A percentile compares a stretch with the other conserved stretches of the same genome.
Conservation (phyloP, 2,113 vertebrate species). For the Lates calcarifer region DNA sequence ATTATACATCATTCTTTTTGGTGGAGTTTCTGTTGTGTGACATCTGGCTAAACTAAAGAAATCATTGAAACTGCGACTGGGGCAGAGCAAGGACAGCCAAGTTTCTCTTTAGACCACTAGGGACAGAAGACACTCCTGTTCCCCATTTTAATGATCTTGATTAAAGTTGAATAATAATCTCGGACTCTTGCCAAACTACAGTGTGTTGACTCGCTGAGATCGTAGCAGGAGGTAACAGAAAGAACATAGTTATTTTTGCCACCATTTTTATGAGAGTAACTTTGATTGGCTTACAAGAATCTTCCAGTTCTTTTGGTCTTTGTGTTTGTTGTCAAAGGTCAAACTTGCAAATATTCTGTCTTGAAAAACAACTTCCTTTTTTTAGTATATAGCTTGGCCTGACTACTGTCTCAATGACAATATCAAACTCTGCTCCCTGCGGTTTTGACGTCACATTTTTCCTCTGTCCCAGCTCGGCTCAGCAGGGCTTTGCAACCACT, state of each 20-base stretch:
- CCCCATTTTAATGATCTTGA: slow-evolving; percentile 21
- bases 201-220: slow-evolving; percentile 20
- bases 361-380: neutral
- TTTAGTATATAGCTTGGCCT: neutral
- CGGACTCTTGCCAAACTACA: slow-evolving; percentile 16
- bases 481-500: neutral
- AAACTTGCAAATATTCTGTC: neutral
- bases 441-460: neutral
- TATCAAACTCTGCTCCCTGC: neutral
- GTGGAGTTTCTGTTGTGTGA: slow-evolving; percentile 35
- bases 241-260: neutral
- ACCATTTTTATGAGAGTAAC: neutral
- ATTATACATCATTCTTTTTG: slow-evolving; percentile 44
- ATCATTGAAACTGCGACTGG: slow-evolving; percentile 9
- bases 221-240: neutral
- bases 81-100: slow-evolving; percentile 23
- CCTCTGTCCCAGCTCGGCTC: neutral
- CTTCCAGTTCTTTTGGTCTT: neutral
- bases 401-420: neutral
- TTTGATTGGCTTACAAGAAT: neutral
- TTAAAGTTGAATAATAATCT: slow-evolving; percentile 28
- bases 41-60: slow-evolving; percentile 32
- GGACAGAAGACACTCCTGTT: slow-evolving; percentile 15
- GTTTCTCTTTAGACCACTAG: slow-evolving; percentile 19
- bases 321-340: slow-evolving; percentile 17